A percentile compares a stretch with the other conserved stretches of the same genome.
phyloP scores from a whole-genome alignment of 2,113 vertebrate species.

The Alces alces region DNA sequence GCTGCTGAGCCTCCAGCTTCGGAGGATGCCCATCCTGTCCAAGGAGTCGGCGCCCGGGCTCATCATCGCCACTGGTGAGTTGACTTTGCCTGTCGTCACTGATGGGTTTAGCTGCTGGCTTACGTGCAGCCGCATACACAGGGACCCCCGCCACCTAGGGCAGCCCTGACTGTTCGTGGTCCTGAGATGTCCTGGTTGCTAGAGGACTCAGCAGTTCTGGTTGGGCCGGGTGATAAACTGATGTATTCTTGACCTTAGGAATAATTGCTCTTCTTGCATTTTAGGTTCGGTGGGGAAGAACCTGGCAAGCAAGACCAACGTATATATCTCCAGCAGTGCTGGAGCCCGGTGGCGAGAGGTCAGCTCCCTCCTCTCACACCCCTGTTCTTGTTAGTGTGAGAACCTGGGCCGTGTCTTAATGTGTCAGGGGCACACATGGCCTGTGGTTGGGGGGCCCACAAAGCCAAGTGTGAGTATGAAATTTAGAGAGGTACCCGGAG shows the following conservation, averaged over 20 bases:
- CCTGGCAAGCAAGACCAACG: slow-evolving; percentile 94
- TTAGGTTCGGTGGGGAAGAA: slow-evolving; percentile 93
- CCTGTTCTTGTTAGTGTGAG: background rate
- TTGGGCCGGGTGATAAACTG: background rate
- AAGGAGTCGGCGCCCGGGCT: slow-evolving; percentile 96
- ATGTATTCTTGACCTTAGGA: background rate
- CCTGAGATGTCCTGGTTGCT: background rate
- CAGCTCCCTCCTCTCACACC: slow-evolving; percentile 12
- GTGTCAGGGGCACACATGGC: background rate
- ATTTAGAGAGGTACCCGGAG: background rate
- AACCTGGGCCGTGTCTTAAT: rapidly evolving
- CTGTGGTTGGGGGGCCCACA: rapidly evolving
- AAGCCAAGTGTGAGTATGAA: background rate
- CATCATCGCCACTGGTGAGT: slow-evolving; percentile 93
- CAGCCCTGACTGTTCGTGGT: rapidly evolving
- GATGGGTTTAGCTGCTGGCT: rapidly evolving
- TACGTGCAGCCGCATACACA: rapidly evolving
- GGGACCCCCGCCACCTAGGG: rapidly evolving
- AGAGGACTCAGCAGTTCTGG: background rate
- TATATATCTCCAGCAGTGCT: slow-evolving; percentile 95
- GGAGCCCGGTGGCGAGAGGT: slow-evolving; percentile 97
- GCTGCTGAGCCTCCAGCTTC: slow-evolving; percentile 94
- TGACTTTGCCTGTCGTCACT: background rate
- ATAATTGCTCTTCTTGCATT: background rate
- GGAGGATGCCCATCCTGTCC: slow-evolving; percentile 94